Conservation (phyloP, 2,797 vertebrate genomes). For the Eremophila alpestris region DNA sequence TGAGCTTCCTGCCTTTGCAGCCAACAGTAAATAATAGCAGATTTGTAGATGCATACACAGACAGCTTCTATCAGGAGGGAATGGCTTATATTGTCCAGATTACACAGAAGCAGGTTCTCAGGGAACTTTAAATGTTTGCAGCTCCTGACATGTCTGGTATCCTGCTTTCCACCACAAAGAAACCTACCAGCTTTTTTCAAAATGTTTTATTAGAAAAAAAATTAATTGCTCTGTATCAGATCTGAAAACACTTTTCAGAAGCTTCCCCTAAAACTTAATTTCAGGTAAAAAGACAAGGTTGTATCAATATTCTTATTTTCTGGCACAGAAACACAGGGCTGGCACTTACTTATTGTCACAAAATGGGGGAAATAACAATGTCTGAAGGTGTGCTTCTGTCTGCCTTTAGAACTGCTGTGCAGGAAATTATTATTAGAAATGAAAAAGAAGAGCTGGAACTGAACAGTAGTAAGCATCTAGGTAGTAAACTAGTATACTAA, state of each 20-base stretch:
- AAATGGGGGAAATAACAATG: not conserved
- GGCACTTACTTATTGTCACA: not conserved
- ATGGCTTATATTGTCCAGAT: not conserved
- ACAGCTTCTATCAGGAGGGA: not conserved
- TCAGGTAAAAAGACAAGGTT: not conserved
- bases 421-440: not conserved
- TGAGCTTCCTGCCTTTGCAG: not conserved
- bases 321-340: not conserved
- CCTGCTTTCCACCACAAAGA: not conserved
- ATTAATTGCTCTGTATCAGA: not conserved
- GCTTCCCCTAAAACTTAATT: not conserved
- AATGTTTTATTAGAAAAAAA: not conserved
- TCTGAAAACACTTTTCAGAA: not conserved
- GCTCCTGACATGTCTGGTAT: not conserved
- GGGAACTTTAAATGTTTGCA: not conserved
- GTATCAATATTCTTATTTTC: not conserved
- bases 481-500: not conserved
- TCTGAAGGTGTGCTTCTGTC: accelerated
- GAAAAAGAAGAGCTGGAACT: not conserved
- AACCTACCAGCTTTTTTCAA: accelerated
- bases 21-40: not conserved
- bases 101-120: not conserved
- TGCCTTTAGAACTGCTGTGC: not conserved
- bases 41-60: not conserved
- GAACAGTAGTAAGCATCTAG: not conserved